Percentiles rank a stretch among this genome's conserved stretches.
phyloP scores from a whole-genome alignment of 2,888 invertebrate species.

The Conistra vaccinii region DNA sequence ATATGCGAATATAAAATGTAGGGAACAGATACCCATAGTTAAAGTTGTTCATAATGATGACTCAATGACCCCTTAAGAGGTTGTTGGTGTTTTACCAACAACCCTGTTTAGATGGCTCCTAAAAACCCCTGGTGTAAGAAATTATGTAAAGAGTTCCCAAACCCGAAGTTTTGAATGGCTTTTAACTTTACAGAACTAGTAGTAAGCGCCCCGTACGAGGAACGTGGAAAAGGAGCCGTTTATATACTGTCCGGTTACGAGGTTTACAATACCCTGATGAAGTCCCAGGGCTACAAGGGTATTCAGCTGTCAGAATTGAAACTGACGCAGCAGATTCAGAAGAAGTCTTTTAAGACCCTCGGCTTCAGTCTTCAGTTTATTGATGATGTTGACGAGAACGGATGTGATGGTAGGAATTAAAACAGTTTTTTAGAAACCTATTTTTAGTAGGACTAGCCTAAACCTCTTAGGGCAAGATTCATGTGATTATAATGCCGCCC shows the following conservation, averaged over 20 bases:
- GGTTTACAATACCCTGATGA: slow-evolving; percentile 60
- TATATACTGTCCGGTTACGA: slow-evolving; percentile 81
- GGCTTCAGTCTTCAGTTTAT: slow-evolving; percentile 80
- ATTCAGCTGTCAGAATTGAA: slow-evolving; percentile 68
- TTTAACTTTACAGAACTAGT: slow-evolving; percentile 77
- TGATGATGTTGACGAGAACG: slow-evolving; percentile 74
- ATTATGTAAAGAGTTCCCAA: background rate
- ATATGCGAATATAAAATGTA: too few relatives aligned
- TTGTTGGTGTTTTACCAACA: too few relatives aligned
- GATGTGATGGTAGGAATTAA: slow-evolving; percentile 74
- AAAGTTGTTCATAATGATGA: too few relatives aligned
- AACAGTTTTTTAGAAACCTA: background rate
- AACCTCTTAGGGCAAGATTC: background rate
- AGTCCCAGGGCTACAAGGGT: slow-evolving; percentile 30
- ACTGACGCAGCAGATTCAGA: slow-evolving; percentile 72
- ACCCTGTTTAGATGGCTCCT: too few relatives aligned
- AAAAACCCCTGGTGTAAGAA: background rate
- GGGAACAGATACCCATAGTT: too few relatives aligned
- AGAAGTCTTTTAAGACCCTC: slow-evolving; percentile 61
- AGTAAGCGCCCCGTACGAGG: slow-evolving; percentile 82
- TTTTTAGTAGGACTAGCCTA: background rate
- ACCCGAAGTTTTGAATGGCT: background rate
- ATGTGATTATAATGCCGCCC: too few relatives aligned
- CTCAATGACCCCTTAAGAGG: too few relatives aligned
- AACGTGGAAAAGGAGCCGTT: slow-evolving; percentile 73